Conservation (phyloP, 2,888 invertebrate genomes). For the Athripsodes cinereus region DNA sequence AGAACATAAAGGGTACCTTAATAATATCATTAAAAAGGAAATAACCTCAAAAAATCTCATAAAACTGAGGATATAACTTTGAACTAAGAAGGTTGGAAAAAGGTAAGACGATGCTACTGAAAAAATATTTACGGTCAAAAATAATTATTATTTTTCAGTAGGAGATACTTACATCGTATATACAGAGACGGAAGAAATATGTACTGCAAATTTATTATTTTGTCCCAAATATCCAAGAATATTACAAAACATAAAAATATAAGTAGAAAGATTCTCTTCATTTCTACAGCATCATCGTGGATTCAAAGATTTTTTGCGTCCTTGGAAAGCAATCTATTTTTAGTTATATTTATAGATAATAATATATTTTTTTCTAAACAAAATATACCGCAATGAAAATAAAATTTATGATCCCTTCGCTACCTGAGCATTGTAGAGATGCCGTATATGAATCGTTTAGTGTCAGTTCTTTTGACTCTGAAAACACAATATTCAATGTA, state of each 20-base stretch:
- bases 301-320: constrained; percentile 7
- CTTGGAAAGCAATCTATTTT: constrained; percentile 18
- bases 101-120: too few relatives aligned
- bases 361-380: neutral
- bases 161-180: too few relatives aligned
- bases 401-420: constrained; percentile 20
- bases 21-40: too few relatives aligned
- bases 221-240: neutral
- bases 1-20: too few relatives aligned
- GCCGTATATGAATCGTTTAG: constrained; percentile 10
- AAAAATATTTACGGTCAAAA: neutral
- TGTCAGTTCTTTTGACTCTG: constrained; percentile 11
- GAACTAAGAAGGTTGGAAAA: too few relatives aligned
- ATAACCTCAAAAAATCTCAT: too few relatives aligned
- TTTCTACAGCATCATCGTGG: neutral
- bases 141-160: neutral
- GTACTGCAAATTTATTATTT: neutral
- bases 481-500: constrained; percentile 4
- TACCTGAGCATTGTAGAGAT: constrained; percentile 16
- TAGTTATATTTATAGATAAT: constrained; percentile 5
- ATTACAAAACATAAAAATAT: constrained; percentile 1
- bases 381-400: constrained; percentile 13
- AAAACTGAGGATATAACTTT: too few relatives aligned
- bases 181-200: too few relatives aligned
- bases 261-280: neutral